Evolutionary conservation across 2,888 invertebrate species (phyloP).

Genomic region (Euplagia quadripunctaria): DNA sequence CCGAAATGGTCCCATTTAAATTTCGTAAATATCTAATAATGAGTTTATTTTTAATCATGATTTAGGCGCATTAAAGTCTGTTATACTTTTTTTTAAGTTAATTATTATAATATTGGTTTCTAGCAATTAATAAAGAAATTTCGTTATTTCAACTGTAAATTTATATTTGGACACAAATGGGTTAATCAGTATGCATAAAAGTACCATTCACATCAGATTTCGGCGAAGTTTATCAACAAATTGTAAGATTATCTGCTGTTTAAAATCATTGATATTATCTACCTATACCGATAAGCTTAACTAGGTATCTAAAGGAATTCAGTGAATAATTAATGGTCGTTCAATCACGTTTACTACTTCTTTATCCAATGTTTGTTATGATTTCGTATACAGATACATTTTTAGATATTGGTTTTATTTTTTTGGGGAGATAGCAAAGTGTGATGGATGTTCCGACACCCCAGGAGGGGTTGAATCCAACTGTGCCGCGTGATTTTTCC

Average conservation of each 20-base stretch:
- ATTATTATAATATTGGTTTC: too few species aligned
- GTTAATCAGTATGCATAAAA: not conserved
- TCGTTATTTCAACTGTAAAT: too few species aligned
- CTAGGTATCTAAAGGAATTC: not conserved
- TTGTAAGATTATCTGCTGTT: not conserved
- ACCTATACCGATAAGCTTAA: not conserved
- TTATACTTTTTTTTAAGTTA: too few species aligned
- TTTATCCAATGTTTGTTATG: not conserved
- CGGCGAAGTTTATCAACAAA: not conserved
- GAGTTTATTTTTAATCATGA: too few species aligned
- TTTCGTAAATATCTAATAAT: too few species aligned
- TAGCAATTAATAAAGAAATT: too few species aligned
- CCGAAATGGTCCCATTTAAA: too few species aligned
- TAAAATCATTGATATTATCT: not conserved
- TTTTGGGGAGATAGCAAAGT: not conserved
- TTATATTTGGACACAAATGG: too few species aligned
- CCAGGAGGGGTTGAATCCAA: not conserved
- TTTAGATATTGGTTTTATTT: not conserved
- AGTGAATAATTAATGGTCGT: not conserved
- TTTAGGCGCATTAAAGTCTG: too few species aligned
- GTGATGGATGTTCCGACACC: slow-evolving; percentile 20
- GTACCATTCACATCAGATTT: not conserved
- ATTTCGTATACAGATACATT: not conserved
- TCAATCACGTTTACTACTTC: not conserved
- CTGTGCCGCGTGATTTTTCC: not conserved